Evolutionary conservation across 2,113 vertebrate genomes (phyloP).

Genomic region (Ondatra zibethicus): DNA sequence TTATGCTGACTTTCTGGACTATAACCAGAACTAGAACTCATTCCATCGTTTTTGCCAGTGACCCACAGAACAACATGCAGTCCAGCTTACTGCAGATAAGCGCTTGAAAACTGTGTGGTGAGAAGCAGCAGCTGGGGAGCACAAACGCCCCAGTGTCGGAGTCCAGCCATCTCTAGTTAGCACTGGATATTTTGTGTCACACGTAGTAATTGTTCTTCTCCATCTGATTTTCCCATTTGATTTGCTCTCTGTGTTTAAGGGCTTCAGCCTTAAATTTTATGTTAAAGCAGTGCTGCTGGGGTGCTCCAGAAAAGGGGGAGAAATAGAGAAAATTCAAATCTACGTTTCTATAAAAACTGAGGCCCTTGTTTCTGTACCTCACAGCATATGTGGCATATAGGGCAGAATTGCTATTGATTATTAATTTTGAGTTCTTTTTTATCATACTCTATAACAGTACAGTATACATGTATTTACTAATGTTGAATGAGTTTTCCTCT

Average conservation of each 20-base stretch:
- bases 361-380: neutral
- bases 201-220: neutral
- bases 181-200: neutral
- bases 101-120: constrained; percentile 24
- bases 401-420: constrained; percentile 60
- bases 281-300: constrained; percentile 50
- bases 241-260: constrained; percentile 53
- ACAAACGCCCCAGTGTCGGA: neutral
- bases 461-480: constrained; percentile 87
- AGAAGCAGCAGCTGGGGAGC: neutral
- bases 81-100: constrained; percentile 16
- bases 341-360: constrained; percentile 53
- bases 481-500: constrained; percentile 92
- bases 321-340: constrained; percentile 70
- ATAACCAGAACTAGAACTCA: constrained; percentile 4
- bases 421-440: constrained; percentile 55
- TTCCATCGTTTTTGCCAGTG: neutral
- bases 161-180: accelerated
- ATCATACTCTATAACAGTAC: constrained; percentile 75
- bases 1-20: neutral
- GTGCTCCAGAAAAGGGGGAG: constrained; percentile 73
- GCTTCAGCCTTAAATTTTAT: constrained; percentile 50
- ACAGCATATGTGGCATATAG: constrained; percentile 20
- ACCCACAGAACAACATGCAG: neutral
- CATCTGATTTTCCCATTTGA: constrained; percentile 24